Evolutionary conservation across 2,888 invertebrate species (phyloP), one percentile per base, ranked within the genome.

Genomic region (Uropetala carovei): DNA sequence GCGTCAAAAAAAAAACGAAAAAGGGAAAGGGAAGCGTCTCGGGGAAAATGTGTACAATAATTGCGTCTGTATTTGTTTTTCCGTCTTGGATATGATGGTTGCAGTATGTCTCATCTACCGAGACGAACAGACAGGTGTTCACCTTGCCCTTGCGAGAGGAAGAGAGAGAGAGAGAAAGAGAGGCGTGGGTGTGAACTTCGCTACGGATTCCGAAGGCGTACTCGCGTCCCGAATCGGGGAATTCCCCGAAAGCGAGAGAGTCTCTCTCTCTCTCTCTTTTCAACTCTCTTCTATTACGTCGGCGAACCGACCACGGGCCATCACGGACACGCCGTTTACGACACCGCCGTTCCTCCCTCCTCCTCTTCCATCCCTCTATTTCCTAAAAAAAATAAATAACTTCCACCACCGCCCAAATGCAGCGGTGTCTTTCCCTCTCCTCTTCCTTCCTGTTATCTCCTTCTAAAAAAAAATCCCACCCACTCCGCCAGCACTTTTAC

Each of bases 251-350:
- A 30, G 68, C 22, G 16, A 43, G 43, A 82, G 18, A 11, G 10
- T 11, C 64, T 43, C 64, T n/a, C 64, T 18, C 64, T 11, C 64
- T 18, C 64, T 64, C 0, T 11, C 16, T n/a, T 13, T n/a, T 13
- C n/a, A 5, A n/a, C 30, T 22, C n/a, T 11, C n/a, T 18, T 27
- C 27, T 82, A 82, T 18, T 30, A 18, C 57, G 57, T 10, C 27
- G n/a, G 60, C 2, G 56, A 8, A n/a, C 18, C 60, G 86, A 18
- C 86, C 85, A 60, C 86, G 86, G 86, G 86, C 86, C 59, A 60
- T 86, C 86, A 86, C 86, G 86, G 27, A 27, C 27, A 58, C 60
- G 16, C 60, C 82, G 30, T 86, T 86, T 86, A 86, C 86, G 86
- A 60, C 60, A 60, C 30, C 86, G 86, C 60, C 22, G 22, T 30